phyloP scores from a whole-genome alignment of 2,888 invertebrate genomes.

The Syrista parreyssii region DNA sequence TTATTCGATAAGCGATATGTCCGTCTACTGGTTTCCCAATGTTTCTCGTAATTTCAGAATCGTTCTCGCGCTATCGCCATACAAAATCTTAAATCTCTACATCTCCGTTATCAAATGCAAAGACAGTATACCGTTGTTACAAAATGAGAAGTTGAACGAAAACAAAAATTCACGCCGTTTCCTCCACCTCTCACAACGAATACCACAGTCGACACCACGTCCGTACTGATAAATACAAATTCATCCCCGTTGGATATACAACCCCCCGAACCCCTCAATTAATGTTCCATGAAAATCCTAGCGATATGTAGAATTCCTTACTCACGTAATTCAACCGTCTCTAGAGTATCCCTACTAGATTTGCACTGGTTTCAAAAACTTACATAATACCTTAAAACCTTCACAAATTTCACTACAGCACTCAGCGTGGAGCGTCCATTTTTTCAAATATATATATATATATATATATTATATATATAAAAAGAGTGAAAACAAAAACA shows the following conservation, averaged over 20 bases:
- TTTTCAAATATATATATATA: neutral
- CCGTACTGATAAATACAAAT: constrained; percentile 16
- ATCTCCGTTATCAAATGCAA: neutral
- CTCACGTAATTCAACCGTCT: constrained; percentile 13
- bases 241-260: neutral
- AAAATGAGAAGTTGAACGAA: neutral
- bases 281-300: constrained; percentile 2
- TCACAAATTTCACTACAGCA: neutral
- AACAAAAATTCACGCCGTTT: neutral
- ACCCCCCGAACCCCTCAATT: neutral
- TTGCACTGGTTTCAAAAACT: constrained; percentile 21
- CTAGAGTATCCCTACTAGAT: constrained; percentile 16
- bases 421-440: neutral
- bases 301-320: constrained; percentile 33
- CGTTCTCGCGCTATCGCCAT: neutral
- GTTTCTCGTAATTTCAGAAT: neutral
- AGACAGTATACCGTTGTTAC: neutral
- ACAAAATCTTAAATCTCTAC: neutral
- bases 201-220: neutral
- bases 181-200: neutral
- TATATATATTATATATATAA: neutral
- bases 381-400: neutral
- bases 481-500: neutral
- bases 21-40: constrained; percentile 36
- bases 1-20: constrained; percentile 59